These are phyloP conservation scores for Eulimnadia texana DNA, from an alignment of 1,140 invertebrate genomes.

Conservation along the genomic window DNA sequence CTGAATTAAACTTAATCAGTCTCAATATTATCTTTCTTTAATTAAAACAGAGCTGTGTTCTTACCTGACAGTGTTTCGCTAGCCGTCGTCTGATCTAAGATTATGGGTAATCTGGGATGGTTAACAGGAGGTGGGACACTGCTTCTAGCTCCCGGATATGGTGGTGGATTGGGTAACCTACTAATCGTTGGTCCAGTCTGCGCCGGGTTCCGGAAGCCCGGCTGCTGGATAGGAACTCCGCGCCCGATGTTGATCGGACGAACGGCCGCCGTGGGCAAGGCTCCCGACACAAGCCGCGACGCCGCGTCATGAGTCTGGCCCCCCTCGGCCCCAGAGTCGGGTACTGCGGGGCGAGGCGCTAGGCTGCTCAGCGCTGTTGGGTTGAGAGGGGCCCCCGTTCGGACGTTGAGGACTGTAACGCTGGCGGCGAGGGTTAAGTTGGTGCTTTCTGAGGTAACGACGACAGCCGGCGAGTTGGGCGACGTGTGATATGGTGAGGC, in stretches of 20 bases:
- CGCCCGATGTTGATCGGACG: neutral
- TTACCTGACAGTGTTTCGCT: neutral
- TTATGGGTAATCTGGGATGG: slow-evolving; percentile 15
- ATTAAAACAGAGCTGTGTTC: too few relatives aligned
- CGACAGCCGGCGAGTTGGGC: neutral
- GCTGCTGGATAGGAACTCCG: neutral
- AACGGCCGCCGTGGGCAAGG: neutral
- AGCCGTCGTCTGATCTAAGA: slow-evolving; percentile 6
- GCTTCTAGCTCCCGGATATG: slow-evolving; percentile 14
- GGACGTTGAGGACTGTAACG: slow-evolving; percentile 13
- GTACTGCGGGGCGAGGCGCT: slow-evolving; percentile 25
- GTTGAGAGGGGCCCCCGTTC: slow-evolving; percentile 12
- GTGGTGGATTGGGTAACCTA: neutral
- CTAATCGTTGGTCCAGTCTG: neutral
- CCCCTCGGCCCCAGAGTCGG: slow-evolving; percentile 32
- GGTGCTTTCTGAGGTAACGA: neutral
- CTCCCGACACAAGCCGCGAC: slow-evolving; percentile 6
- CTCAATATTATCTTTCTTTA: too few relatives aligned
- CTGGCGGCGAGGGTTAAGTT: slow-evolving; percentile 13
- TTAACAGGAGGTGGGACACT: slow-evolving; percentile 2
- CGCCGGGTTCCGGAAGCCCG: neutral
- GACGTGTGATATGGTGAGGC: slow-evolving; percentile 3
- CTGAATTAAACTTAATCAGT: too few relatives aligned
- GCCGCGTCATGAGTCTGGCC: slow-evolving; percentile 10
- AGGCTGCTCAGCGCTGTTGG: slow-evolving; percentile 6